Evolutionary conservation across 2,113 vertebrate genomes (phyloP).

Genomic region (Phyllopteryx taeniolatus): DNA sequence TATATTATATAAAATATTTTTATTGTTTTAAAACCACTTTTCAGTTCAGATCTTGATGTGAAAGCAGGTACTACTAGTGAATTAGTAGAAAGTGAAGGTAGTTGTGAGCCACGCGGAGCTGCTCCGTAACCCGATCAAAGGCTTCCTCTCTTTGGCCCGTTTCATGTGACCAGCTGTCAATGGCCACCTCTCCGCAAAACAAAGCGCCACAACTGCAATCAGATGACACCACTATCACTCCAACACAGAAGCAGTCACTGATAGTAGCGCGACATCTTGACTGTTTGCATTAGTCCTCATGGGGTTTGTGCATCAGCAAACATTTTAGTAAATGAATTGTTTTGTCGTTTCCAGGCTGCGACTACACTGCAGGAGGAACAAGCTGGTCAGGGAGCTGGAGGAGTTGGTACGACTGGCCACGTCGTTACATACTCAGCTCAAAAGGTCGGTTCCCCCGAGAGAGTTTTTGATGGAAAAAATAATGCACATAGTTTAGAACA

Average conservation of each 20-base stretch:
- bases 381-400: conserved; percentile 90
- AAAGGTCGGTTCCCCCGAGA: conserved; percentile 74
- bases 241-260: conserved; percentile 12
- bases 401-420: conserved; percentile 85
- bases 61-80: background rate
- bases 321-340: background rate
- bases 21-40: too few relatives aligned
- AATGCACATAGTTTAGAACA: background rate
- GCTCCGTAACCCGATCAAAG: conserved; percentile 29
- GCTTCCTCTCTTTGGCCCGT: conserved; percentile 16
- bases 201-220: conserved; percentile 11
- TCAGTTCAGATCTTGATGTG: too few relatives aligned
- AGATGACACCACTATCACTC: conserved; percentile 13
- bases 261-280: conserved; percentile 1
- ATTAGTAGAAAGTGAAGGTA: conserved; percentile 2
- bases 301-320: background rate
- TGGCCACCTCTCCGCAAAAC: conserved; percentile 16
- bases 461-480: background rate
- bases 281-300: background rate
- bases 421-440: conserved; percentile 83
- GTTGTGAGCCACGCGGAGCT: background rate
- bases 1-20: too few relatives aligned
- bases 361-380: conserved; percentile 88
- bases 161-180: conserved; percentile 25
- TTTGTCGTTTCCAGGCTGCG: conserved; percentile 73